phyloP scores from a whole-genome alignment of 1,140 invertebrate species.

The Zaprionus nigranus region DNA sequence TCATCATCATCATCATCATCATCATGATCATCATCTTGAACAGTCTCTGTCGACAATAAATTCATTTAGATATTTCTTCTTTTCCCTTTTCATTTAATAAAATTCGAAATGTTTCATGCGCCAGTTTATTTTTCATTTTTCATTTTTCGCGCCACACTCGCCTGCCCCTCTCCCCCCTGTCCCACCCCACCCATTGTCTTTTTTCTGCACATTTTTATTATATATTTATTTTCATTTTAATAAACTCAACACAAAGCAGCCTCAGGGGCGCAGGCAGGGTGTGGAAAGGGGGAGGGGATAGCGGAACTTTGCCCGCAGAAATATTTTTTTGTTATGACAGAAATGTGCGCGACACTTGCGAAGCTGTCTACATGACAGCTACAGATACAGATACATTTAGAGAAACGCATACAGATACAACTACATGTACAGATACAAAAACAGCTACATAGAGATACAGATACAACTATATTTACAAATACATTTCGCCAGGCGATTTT shows the following conservation, averaged over 20 bases:
- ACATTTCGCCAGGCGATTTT: slow-evolving; percentile 28
- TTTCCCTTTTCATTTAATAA: slow-evolving; percentile 54
- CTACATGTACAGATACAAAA: neutral
- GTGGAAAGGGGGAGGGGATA: neutral
- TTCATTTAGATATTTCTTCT: slow-evolving; percentile 51
- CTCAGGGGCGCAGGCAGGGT: neutral
- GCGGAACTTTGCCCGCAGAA: slow-evolving; percentile 25
- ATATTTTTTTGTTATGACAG: slow-evolving; percentile 81
- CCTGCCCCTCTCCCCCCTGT: neutral
- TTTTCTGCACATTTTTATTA: slow-evolving; percentile 52
- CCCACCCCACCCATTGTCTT: slow-evolving; percentile 10
- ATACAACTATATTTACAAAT: neutral
- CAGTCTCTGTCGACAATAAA: slow-evolving; percentile 57
- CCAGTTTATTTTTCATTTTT: slow-evolving; percentile 75
- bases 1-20: slow-evolving; percentile 9
- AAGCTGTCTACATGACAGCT: slow-evolving; percentile 27
- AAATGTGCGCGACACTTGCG: slow-evolving; percentile 63
- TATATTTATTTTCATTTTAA: slow-evolving; percentile 77
- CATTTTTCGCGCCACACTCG: slow-evolving; percentile 51
- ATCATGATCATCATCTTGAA: slow-evolving; percentile 9
- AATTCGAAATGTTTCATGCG: slow-evolving; percentile 61
- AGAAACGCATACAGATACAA: neutral
- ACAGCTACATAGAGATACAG: neutral
- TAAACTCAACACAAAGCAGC: slow-evolving; percentile 52
- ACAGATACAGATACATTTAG: neutral